phyloP scores from a whole-genome alignment of 1,140 invertebrate species.

The Gryllus bimaculatus region DNA sequence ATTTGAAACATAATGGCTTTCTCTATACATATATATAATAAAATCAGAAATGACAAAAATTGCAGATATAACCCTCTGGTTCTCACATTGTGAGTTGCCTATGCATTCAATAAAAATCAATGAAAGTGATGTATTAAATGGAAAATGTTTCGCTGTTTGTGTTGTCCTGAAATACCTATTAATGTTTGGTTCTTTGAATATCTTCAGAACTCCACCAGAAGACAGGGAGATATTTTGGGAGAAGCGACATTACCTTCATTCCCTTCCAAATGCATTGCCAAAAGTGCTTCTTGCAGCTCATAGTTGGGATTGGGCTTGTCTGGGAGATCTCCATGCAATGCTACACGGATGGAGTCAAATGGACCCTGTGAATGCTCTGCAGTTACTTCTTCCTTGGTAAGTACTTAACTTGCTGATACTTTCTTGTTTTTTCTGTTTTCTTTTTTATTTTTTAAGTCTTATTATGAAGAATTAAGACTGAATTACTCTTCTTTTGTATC shows the following conservation, averaged over 20 bases:
- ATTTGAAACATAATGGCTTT: too few relatives aligned
- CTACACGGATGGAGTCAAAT: constrained; percentile 72
- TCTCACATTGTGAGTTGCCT: too few relatives aligned
- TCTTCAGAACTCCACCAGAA: constrained; percentile 32
- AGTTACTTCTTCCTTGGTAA: constrained; percentile 84
- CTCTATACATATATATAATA: too few relatives aligned
- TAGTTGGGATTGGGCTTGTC: constrained; percentile 78
- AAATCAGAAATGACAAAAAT: too few relatives aligned
- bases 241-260: constrained; percentile 80
- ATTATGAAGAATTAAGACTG: not conserved
- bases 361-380: constrained; percentile 77
- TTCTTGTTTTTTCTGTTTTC: not conserved
- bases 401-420: constrained; percentile 20
- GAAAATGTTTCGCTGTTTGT: constrained; percentile 24
- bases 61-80: too few relatives aligned
- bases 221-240: constrained; percentile 83
- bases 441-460: constrained; percentile 16
- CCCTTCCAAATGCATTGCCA: constrained; percentile 76
- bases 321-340: constrained; percentile 77
- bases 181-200: not conserved
- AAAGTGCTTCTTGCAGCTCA: constrained; percentile 83
- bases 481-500: not conserved
- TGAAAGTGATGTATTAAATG: not conserved
- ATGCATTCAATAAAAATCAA: too few relatives aligned
- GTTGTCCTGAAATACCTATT: constrained; percentile 25